Evolutionary conservation across 2,797 vertebrate genomes (phyloP).

Genomic region (Eulemur coronatus): DNA sequence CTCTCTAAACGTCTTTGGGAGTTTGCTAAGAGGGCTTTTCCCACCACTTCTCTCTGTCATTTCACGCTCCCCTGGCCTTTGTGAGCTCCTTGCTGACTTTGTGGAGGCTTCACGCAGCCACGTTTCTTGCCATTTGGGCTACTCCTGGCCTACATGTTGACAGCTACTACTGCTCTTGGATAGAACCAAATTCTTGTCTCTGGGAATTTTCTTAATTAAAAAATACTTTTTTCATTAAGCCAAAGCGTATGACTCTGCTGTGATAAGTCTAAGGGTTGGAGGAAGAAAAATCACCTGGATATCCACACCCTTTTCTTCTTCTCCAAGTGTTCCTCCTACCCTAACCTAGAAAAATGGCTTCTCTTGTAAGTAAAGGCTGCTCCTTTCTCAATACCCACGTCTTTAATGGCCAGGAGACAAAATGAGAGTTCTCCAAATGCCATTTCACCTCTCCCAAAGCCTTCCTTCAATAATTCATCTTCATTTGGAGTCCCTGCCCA

Average conservation of each 20-base stretch:
- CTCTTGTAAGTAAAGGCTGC: neutral
- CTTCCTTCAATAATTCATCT: neutral
- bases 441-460: neutral
- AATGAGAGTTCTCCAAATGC: neutral
- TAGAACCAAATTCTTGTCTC: neutral
- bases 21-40: neutral
- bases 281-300: neutral
- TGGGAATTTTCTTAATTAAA: neutral
- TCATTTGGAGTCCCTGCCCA: neutral
- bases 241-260: neutral
- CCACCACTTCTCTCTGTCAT: neutral
- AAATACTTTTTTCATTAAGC: neutral
- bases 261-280: neutral
- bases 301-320: neutral
- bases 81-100: neutral
- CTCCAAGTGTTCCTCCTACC: neutral
- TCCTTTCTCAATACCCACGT: neutral
- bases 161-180: neutral
- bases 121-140: neutral
- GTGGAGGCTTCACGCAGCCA: too few relatives aligned
- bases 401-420: neutral
- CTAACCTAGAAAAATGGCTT: neutral
- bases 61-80: neutral
- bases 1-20: neutral
- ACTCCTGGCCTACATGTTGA: neutral